Evolutionary conservation across 2,888 invertebrate species (phyloP).

Genomic region (Dysmachus trigonus): DNA sequence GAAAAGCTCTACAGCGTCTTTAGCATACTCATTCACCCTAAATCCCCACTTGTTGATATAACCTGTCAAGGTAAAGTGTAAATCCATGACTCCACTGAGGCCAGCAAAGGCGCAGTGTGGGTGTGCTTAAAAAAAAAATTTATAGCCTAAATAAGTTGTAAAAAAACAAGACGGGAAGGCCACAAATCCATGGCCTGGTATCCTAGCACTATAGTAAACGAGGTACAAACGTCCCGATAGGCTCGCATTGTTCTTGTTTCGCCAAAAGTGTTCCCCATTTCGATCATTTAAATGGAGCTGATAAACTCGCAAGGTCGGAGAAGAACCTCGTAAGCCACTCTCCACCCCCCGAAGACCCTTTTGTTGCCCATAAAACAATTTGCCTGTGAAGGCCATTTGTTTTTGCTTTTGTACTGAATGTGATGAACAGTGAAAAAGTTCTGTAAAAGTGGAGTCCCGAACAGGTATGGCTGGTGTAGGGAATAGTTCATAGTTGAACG

Average conservation of each 20-base stretch:
- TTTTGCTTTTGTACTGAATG: not conserved
- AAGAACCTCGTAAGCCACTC: not conserved
- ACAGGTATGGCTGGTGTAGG: not conserved
- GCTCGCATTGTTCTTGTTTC: not conserved
- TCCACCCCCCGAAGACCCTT: not conserved
- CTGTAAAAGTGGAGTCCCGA: not conserved
- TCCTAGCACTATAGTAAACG: not conserved
- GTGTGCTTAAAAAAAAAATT: not conserved
- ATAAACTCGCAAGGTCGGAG: not conserved
- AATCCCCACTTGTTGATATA: not conserved
- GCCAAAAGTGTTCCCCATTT: not conserved
- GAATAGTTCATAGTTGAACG: not conserved
- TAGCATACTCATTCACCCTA: not conserved
- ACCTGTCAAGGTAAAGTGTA: not conserved
- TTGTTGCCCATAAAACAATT: not conserved
- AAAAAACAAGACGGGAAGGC: not conserved
- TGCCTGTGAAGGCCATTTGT: not conserved
- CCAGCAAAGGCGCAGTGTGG: not conserved
- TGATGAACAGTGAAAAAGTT: not conserved
- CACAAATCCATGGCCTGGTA: not conserved
- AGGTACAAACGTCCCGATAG: not conserved
- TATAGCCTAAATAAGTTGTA: not conserved
- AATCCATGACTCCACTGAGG: not conserved
- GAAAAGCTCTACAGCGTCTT: not conserved
- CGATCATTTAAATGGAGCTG: not conserved